Percentiles rank a stretch among this genome's conserved stretches.
Evolutionary conservation across 2,888 invertebrate genomes (phyloP).

Genomic region (Scotopteryx bipunctaria): DNA sequence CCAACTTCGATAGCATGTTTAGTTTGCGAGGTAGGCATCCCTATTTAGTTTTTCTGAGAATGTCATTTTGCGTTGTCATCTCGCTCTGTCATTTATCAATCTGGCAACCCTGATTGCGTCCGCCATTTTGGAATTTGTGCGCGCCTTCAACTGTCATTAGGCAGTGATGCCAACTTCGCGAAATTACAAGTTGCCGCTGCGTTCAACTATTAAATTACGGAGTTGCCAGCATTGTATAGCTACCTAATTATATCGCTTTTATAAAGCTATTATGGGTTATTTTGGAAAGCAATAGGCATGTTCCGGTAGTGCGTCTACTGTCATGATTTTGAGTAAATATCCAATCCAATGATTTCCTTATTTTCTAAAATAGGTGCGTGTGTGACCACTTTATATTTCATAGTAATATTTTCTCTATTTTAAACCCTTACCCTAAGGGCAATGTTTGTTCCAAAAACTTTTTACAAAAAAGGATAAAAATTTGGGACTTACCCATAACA

Average conservation of each 20-base stretch:
- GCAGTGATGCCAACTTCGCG: constrained; percentile 75
- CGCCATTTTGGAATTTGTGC: constrained; percentile 76
- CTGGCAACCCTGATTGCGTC: constrained; percentile 39
- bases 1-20: too few relatives aligned
- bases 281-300: constrained; percentile 36
- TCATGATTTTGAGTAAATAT: not conserved
- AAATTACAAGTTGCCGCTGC: constrained; percentile 75
- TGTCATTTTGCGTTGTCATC: constrained; percentile 7
- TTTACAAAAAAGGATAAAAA: too few relatives aligned
- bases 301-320: not conserved
- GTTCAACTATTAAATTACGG: constrained; percentile 75
- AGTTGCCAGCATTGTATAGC: constrained; percentile 54
- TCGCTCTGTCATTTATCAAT: constrained; percentile 16
- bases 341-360: too few relatives aligned
- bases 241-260: constrained; percentile 67
- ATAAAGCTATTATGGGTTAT: constrained; percentile 48
- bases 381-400: too few relatives aligned
- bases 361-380: too few relatives aligned
- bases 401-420: too few relatives aligned
- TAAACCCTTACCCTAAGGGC: too few relatives aligned
- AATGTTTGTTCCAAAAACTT: too few relatives aligned
- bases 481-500: too few relatives aligned
- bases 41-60: constrained; percentile 4
- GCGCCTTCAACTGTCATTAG: constrained; percentile 73
- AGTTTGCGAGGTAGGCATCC: not conserved